Evolutionary conservation across 37 sponge, comb jelly and placozoan species (phyloP).

Genomic region (Bolinopsis microptera): DNA sequence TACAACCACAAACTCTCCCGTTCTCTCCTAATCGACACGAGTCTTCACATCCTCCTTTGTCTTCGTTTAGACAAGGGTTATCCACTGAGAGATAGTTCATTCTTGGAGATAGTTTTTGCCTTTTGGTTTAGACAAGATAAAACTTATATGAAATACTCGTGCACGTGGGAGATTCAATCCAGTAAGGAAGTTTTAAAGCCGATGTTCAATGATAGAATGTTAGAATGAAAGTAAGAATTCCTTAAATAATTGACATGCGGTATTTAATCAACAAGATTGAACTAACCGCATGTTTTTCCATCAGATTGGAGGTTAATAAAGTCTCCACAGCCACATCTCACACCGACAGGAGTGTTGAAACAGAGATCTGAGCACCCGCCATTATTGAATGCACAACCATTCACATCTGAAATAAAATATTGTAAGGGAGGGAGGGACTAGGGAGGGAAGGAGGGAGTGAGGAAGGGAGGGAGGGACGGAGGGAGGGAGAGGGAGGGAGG

Average conservation of each 20-base stretch:
- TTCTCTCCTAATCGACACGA: neutral
- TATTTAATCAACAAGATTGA: neutral
- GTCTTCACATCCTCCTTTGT: neutral
- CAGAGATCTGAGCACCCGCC: constrained; percentile 58
- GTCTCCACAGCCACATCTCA: constrained; percentile 33
- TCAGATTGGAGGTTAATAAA: neutral
- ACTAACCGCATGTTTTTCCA: constrained; percentile 56
- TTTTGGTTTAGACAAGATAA: no score
- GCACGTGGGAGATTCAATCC: no score
- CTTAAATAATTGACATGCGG: no score
- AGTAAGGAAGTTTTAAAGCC: no score
- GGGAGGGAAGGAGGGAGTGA: neutral
- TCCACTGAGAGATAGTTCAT: neutral
- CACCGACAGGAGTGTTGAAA: constrained; percentile 51
- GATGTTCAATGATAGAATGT: no score
- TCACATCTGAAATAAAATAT: constrained; percentile 8
- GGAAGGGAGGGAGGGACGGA: neutral
- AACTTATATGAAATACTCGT: no score
- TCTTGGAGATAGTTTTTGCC: no score
- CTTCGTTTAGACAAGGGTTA: neutral
- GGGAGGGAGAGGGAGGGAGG: neutral
- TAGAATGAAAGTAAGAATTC: no score
- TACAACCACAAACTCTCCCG: constrained; percentile 12
- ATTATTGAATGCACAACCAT: constrained; percentile 45
- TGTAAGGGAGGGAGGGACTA: neutral